Conservation (phyloP, 2,113 vertebrate genomes). For the Aldabrachelys gigantea region DNA sequence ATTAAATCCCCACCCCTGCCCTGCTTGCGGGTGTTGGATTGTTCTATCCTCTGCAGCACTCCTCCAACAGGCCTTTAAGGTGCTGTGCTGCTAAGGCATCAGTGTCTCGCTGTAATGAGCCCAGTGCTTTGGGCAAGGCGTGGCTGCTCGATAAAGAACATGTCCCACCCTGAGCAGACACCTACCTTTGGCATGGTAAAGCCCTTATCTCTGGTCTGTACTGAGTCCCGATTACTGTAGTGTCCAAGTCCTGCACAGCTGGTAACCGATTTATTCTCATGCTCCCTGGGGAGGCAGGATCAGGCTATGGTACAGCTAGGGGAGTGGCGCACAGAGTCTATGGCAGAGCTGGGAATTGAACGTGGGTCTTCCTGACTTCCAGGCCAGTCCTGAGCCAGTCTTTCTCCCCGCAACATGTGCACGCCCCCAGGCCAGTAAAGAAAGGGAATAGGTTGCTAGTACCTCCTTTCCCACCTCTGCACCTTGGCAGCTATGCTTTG, state of each 20-base stretch:
- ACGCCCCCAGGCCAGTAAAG: neutral
- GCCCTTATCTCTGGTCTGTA: neutral
- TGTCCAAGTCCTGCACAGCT: neutral
- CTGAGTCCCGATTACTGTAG: neutral
- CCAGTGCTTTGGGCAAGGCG: neutral
- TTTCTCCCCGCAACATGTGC: too few species aligned
- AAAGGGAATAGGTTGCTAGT: neutral
- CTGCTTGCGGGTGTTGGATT: neutral
- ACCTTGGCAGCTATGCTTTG: neutral
- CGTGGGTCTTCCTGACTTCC: too few species aligned
- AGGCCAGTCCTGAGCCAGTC: too few species aligned
- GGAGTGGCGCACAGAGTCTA: neutral
- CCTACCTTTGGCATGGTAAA: neutral
- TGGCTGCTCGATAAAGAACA: neutral
- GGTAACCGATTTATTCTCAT: neutral
- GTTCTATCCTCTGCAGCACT: neutral
- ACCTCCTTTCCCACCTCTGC: neutral
- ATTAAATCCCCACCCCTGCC: neutral
- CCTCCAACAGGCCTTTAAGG: neutral
- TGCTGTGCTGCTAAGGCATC: neutral
- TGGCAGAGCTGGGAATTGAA: neutral
- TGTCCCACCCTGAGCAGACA: neutral
- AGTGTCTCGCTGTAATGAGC: too few species aligned
- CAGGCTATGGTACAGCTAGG: neutral
- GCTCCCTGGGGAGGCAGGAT: neutral